Percentiles rank a stretch among this genome's conserved stretches.
These are phyloP conservation scores for Enteromius paludinosus DNA, from an alignment of 2,797 vertebrate genomes.

Conservation along the genomic window DNA sequence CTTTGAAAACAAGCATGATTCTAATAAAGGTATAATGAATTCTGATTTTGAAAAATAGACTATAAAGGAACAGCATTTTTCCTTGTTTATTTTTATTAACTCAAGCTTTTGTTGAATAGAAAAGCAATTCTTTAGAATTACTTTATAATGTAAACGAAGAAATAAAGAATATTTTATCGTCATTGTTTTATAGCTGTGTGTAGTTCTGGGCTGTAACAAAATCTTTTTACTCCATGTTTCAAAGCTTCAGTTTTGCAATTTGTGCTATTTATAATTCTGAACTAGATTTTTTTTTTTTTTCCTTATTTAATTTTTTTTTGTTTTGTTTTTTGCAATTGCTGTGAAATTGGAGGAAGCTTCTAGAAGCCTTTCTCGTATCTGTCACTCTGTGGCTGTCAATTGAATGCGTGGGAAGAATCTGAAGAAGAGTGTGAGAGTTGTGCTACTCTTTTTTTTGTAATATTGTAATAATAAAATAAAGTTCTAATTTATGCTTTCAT, in stretches of 20 bases:
- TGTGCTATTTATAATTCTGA: conserved; percentile 89
- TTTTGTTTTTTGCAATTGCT: conserved; percentile 78
- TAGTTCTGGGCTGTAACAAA: conserved; percentile 86
- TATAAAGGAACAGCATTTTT: conserved; percentile 77
- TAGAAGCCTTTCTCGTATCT: conserved; percentile 75
- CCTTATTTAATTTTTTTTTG: conserved; percentile 76
- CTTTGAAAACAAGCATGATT: conserved; percentile 90
- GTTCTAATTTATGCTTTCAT: conserved; percentile 94
- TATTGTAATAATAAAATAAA: conserved; percentile 92
- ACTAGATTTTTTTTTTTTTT: conserved; percentile 80
- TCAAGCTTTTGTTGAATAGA: conserved; percentile 84
- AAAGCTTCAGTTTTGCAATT: conserved; percentile 85
- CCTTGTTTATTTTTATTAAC: conserved; percentile 71
- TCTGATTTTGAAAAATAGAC: conserved; percentile 75
- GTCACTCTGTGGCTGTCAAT: conserved; percentile 80
- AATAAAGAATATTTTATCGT: conserved; percentile 85
- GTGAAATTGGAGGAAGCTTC: conserved; percentile 81
- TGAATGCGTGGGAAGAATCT: conserved; percentile 76
- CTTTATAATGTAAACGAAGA: conserved; percentile 80
- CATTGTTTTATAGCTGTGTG: conserved; percentile 88
- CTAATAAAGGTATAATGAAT: conserved; percentile 80
- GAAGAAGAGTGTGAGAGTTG: conserved; percentile 89
- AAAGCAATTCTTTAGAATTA: conserved; percentile 83
- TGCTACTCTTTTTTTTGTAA: conserved; percentile 98
- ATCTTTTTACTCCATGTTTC: conserved; percentile 74